Base-by-base conservation (phyloP, 1,140 invertebrate genomes). In the Dermatophagoides farinae region DNA sequence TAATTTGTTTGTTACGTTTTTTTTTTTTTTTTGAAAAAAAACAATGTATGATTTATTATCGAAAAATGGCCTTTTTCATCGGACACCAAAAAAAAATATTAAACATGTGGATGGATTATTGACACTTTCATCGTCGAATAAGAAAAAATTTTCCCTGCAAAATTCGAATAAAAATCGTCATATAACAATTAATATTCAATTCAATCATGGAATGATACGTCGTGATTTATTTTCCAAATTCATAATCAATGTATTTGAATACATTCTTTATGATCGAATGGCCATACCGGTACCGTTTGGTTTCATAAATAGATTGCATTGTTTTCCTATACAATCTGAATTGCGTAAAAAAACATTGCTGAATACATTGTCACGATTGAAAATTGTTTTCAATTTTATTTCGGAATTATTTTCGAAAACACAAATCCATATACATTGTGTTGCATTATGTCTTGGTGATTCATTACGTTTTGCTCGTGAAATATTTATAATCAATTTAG, bases 381-480 rank as follows among this genome's bases (percentile, higher is more conserved):
- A 55, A 25, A 4, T 16, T 1, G 14, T 44, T 4, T 55, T 55
- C 23, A 40, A 18, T 18, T 55, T 38, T 55, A 4, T 38, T 1
- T 6, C n/a, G 1, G 10, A 40, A 25, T 25, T 55, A 11, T 55
- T 55, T 55, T 1, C 6, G 1, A 23, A 55, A 23, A 39, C 53
- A 23, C 39, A 14, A 1, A 18, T 55, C 11, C 10, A 55, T 41
- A 14, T n/a, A 1, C 14, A 20, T 14, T 44, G 1, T 55, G 39
- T 55, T 55, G 53, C 53, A 20, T 25, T 55, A 23, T 55, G 6
- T 1, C 39, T 55, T 55, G 53, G 53, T 41, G 53, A 55, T 40
- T 55, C 53, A 18, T 12, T 55, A 25, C 53, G 53, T 22, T 55
- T 55, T 18, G 53, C 53, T 1, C 14, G 25, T 12, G 53, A 55